Evolutionary conservation across 2,797 vertebrate genomes (phyloP), one percentile per base, ranked within the genome.

Genomic region (Smutsia temminckii): DNA sequence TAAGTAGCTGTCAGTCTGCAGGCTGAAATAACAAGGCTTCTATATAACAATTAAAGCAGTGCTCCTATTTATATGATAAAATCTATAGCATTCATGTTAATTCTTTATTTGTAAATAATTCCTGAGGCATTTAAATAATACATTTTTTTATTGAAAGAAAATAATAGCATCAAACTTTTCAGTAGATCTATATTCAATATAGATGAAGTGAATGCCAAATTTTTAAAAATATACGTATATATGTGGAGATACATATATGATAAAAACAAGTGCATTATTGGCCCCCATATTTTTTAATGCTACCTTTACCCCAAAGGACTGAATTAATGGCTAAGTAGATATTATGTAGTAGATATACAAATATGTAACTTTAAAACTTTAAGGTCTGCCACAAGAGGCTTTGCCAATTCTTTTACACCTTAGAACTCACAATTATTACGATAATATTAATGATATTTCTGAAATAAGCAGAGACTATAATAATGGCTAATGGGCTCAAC

Each of bases 31-130:
- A 95, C 13, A 32, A 84, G 49, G 59, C 21, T 63, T 74, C 46
- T 6, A 46, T 18, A 59, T 16, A 81, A 78, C 46, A 95, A 79
- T 72, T 53, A 90, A 93, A 88, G 49, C 68, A 94, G 79, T 59
- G 20, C 3, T 81, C 25, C 81, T 85, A 81, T 29, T 81, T 95
- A 84, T 51, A 55, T 53, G 37, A 91, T 89, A 94, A 96, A 81
- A 94, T 27, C n/a, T 84, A 84, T 3, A 59, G 5, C 17, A 79
- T 87, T 95, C 46, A 89, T 72, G 85, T 85, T 23, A 96, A 84
- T 68, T 85, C 34, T 85, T 96, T 34, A 94, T 59, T 92, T 89
- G 79, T 55, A 95, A 95, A 93, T 72, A 96, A 91, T 96, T 95
- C 49, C 86, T 94, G 75, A 95, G 68, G 84, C 49, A 95, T 46